Conservation (phyloP, 2,797 vertebrate genomes). For the Protosalanx chinensis region DNA sequence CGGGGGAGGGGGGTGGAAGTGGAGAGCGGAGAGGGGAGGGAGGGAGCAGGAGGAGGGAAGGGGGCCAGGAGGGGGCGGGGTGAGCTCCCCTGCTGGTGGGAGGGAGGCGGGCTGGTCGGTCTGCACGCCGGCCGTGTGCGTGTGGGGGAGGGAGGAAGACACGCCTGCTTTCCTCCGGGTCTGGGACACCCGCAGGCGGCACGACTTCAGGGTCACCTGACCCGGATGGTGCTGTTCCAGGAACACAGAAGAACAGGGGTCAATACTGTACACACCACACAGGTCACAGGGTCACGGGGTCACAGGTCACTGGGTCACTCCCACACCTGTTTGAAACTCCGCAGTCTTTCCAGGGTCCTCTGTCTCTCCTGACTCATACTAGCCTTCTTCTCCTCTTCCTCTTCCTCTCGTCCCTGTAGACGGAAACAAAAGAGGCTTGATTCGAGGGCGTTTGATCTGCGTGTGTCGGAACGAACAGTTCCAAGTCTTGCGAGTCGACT, state of each 20-base stretch:
- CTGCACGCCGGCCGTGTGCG: slow-evolving; percentile 73
- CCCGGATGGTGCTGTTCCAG: slow-evolving; percentile 84
- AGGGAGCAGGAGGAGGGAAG: slow-evolving; percentile 59
- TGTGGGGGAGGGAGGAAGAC: slow-evolving; percentile 62
- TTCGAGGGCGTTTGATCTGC: neutral
- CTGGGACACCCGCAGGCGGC: slow-evolving; percentile 78
- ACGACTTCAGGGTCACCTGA: slow-evolving; percentile 92
- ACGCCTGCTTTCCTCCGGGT: slow-evolving; percentile 68
- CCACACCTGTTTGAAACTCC: slow-evolving; percentile 90
- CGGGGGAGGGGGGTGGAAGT: slow-evolving; percentile 46
- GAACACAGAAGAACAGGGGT: neutral
- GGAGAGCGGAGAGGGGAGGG: slow-evolving; percentile 38
- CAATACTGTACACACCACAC: neutral
- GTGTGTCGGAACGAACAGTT: neutral
- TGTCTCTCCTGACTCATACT: slow-evolving; percentile 91
- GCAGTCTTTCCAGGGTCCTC: slow-evolving; percentile 90
- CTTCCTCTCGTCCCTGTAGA: slow-evolving; percentile 65
- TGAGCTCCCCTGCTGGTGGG: slow-evolving; percentile 63
- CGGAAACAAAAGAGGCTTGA: slow-evolving; percentile 34
- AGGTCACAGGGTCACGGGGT: too few species aligned
- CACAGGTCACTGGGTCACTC: neutral
- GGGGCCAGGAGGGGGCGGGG: slow-evolving; percentile 45
- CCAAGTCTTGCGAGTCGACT: neutral
- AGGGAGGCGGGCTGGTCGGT: slow-evolving; percentile 72
- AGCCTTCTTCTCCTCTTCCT: slow-evolving; percentile 80